Evolutionary conservation across 2,113 vertebrate genomes (phyloP).

Genomic region (Anhinga rufa): DNA sequence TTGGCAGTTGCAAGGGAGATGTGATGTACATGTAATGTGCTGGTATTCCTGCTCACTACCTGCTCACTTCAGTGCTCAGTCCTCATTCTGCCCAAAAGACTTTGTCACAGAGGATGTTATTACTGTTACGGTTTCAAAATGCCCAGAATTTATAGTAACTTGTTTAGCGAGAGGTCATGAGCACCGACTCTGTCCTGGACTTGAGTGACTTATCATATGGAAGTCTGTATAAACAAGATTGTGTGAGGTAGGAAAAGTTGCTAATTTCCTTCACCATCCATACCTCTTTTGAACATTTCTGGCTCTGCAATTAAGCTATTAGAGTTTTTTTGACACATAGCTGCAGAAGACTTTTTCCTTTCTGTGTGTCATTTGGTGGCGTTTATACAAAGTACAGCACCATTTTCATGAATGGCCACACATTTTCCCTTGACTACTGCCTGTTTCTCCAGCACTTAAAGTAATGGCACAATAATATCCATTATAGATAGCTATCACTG

Average conservation of each 20-base stretch:
- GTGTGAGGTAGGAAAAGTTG: background rate
- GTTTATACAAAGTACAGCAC: background rate
- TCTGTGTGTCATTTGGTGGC: background rate
- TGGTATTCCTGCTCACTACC: background rate
- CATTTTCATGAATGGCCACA: background rate
- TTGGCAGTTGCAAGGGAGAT: background rate
- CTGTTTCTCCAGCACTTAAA: background rate
- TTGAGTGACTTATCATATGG: background rate
- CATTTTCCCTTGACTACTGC: background rate
- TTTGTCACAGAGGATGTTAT: background rate
- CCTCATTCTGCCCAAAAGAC: background rate
- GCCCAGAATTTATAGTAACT: background rate
- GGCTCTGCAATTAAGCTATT: background rate
- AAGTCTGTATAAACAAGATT: background rate
- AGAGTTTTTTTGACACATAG: background rate
- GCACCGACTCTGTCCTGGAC: background rate
- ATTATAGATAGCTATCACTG: background rate
- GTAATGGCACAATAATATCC: background rate
- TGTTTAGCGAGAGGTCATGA: background rate
- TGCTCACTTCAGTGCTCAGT: background rate
- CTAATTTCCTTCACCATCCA: background rate
- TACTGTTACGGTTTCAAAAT: background rate
- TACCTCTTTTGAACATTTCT: background rate
- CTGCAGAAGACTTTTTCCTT: background rate
- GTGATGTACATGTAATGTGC: background rate